Conservation (phyloP, 2,888 invertebrate genomes). For the Crepidodera aurea region DNA sequence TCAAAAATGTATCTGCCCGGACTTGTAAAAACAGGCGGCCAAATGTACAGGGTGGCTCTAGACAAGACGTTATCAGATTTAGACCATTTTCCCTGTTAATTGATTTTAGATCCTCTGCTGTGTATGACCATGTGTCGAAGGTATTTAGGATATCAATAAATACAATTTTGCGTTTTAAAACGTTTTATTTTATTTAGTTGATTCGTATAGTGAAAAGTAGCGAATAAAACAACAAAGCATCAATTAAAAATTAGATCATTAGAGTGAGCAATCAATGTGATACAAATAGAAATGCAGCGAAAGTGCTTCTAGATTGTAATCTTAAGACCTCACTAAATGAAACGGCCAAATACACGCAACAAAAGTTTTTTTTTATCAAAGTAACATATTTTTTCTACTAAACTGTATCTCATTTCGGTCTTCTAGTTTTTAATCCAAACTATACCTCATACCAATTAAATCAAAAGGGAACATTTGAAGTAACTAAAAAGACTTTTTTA, state of each 20-base stretch:
- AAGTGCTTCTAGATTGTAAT: conserved; percentile 2
- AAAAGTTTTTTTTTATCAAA: background rate
- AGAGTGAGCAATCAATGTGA: conserved; percentile 12
- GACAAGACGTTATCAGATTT: no score
- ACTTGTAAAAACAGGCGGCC: no score
- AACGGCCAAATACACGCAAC: conserved; percentile 17
- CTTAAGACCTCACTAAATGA: background rate
- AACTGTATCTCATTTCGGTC: background rate
- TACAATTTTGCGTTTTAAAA: no score
- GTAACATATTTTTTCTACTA: background rate
- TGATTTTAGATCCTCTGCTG: no score
- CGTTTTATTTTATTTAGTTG: background rate
- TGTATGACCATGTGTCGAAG: no score
- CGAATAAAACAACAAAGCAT: background rate
- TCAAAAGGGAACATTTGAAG: background rate
- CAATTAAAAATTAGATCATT: background rate
- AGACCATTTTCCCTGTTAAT: no score
- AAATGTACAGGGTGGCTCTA: no score
- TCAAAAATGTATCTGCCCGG: no score
- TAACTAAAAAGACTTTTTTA: background rate
- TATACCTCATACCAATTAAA: no score
- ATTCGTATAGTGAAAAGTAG: background rate
- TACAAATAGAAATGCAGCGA: conserved; percentile 8
- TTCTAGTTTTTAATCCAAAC: background rate
- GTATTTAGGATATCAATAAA: no score